Evolutionary conservation across 2,113 vertebrate genomes (phyloP).

Genomic region (Geococcyx californianus): DNA sequence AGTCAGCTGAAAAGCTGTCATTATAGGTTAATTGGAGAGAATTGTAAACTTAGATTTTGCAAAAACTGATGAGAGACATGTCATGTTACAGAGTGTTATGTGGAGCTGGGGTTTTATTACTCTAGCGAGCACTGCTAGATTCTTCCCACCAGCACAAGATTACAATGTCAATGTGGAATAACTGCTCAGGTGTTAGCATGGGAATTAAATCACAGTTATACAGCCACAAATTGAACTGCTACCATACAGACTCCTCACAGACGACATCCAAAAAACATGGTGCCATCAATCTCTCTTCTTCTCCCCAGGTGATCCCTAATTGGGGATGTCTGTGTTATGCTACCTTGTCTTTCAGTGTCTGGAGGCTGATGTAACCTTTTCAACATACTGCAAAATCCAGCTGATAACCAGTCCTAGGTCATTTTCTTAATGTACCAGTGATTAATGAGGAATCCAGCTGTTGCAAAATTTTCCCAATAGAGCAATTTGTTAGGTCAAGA

Average conservation of each 20-base stretch:
- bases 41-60: background rate
- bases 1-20: background rate
- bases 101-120: background rate
- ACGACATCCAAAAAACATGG: background rate
- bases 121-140: background rate
- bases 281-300: background rate
- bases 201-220: background rate
- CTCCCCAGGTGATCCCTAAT: constrained; percentile 7
- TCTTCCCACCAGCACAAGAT: constrained; percentile 38
- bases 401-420: constrained; percentile 27
- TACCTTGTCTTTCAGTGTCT: constrained; percentile 3
- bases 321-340: background rate
- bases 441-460: constrained; percentile 71
- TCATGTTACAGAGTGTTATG: background rate
- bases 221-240: background rate
- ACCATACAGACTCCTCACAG: background rate
- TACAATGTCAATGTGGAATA: background rate
- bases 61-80: background rate
- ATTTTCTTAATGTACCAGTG: constrained; percentile 58
- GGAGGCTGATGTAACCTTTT: constrained; percentile 35
- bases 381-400: constrained; percentile 23
- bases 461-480: constrained; percentile 54
- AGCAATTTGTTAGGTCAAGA: constrained; percentile 48
- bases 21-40: background rate
- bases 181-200: background rate